These are phyloP conservation scores for Chrysotoxum bicinctum DNA, from an alignment of 2,888 invertebrate species.

Conservation along the genomic window DNA sequence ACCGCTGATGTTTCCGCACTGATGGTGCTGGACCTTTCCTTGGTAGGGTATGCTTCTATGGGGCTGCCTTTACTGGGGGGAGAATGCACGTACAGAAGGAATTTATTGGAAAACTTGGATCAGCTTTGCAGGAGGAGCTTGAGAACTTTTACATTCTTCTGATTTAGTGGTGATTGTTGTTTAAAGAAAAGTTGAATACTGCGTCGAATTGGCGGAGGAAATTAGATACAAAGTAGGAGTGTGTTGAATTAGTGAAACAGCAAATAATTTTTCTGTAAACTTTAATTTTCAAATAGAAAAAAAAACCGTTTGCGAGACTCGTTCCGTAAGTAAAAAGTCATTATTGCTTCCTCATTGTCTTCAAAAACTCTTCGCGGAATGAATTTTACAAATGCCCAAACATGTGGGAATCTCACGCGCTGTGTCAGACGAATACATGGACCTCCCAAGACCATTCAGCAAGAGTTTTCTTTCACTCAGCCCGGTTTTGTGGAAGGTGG, in stretches of 20 bases:
- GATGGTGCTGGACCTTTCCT: slow-evolving; percentile 82
- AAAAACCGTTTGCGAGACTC: too few species aligned
- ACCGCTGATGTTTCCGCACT: slow-evolving; percentile 81
- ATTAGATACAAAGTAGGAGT: background rate
- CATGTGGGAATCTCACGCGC: too few species aligned
- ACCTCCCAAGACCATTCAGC: too few species aligned
- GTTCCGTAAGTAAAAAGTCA: too few species aligned
- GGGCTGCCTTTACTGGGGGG: slow-evolving; percentile 50
- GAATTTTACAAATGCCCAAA: too few species aligned
- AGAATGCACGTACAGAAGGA: slow-evolving; percentile 27
- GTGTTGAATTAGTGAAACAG: background rate
- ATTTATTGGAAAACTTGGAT: background rate
- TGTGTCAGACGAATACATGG: too few species aligned
- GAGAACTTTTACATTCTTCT: slow-evolving; percentile 67
- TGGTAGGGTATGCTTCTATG: slow-evolving; percentile 76
- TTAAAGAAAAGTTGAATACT: slow-evolving; percentile 15
- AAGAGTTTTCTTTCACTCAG: too few species aligned
- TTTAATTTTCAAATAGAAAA: too few species aligned
- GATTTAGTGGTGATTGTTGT: slow-evolving; percentile 65
- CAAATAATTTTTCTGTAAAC: too few species aligned
- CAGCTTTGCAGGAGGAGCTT: background rate
- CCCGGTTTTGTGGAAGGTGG: too few species aligned
- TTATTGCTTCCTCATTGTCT: too few species aligned
- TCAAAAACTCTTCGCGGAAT: too few species aligned
- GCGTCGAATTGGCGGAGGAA: background rate